Base-by-base conservation (phyloP, 2,113 vertebrate species). In the Mugil cephalus region DNA sequence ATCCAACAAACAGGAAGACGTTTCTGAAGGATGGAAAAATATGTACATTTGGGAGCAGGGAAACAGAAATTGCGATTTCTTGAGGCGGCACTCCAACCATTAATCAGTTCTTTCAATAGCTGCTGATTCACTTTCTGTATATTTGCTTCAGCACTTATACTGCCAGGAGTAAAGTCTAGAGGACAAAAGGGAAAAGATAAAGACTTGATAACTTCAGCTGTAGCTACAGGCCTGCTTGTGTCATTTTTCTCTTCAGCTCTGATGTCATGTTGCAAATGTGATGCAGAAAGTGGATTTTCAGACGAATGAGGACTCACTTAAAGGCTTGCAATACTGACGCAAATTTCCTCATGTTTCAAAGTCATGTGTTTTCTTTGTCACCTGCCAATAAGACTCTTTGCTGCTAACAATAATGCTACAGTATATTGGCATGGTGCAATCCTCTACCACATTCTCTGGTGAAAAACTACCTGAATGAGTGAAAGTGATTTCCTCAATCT, bases 401-500 rank as follows among this genome's bases (percentile, higher is more conserved):
- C 68, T 39, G 72, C 70, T 52, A 51, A 83, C 77, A 66, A 58
- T 56, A 21, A 36, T 42, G 42, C 42, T 50, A 34, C 59, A 54
- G 39, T 65, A 52, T 62, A 60, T 53, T 54, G 56, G 63, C 54
- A 58, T 15, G 6, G 13, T 43, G 66, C 59, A 78, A 60, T 82
- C 78, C 55, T 58, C 72, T 48, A 43, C 60, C 64, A 65, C 76
- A 54, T 65, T 74, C 80, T 64, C 77, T 0, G 4, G 52, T 74
- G 81, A 72, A 61, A 75, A 87, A 77, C 38, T 58, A 80, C 56
- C 69, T 70, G 53, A 3, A 50, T 38, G 73, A 79, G 64, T 1
- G 15, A 85, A 80, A 79, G 52, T 43, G 47, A 83, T 69, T 74
- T 74, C 61, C 52, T 52, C 81, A 50, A 70, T 87, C 78, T 50